Conservation (phyloP, 2,797 vertebrate genomes). For the Helicolenus hilgendorfi region DNA sequence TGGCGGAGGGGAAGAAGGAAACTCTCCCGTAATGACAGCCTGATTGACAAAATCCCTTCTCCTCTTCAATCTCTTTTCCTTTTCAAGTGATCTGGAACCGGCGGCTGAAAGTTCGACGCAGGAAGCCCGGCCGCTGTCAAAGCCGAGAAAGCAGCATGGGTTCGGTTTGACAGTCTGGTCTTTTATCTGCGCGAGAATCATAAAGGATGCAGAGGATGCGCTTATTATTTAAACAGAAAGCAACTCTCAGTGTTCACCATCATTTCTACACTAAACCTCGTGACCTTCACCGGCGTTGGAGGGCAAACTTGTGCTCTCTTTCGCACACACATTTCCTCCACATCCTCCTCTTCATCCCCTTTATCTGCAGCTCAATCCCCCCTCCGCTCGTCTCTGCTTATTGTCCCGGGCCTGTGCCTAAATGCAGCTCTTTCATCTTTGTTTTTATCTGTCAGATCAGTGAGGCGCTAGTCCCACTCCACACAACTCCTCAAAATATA, state of each 20-base stretch:
- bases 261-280: neutral
- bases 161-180: conserved; percentile 22
- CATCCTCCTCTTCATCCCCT: conserved; percentile 76
- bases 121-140: conserved; percentile 24
- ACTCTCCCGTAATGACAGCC: neutral
- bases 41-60: neutral
- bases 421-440: conserved; percentile 85
- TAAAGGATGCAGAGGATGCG: neutral
- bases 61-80: neutral
- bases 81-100: conserved; percentile 12
- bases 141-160: conserved; percentile 1
- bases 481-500: conserved; percentile 83
- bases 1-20: neutral
- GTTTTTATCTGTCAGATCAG: conserved; percentile 88
- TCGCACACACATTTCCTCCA: neutral
- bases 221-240: conserved; percentile 24
- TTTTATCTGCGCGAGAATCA: conserved; percentile 42
- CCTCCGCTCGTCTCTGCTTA: conserved; percentile 62
- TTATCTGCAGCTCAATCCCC: conserved; percentile 73
- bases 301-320: conserved; percentile 42
- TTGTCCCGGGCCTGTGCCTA: conserved; percentile 83
- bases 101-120: neutral
- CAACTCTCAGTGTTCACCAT: neutral
- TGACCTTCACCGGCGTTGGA: conserved; percentile 63
- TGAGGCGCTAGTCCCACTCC: conserved; percentile 75